Evolutionary conservation across 1,140 invertebrate genomes (phyloP).

Genomic region (Tetragnatha versicolor): DNA sequence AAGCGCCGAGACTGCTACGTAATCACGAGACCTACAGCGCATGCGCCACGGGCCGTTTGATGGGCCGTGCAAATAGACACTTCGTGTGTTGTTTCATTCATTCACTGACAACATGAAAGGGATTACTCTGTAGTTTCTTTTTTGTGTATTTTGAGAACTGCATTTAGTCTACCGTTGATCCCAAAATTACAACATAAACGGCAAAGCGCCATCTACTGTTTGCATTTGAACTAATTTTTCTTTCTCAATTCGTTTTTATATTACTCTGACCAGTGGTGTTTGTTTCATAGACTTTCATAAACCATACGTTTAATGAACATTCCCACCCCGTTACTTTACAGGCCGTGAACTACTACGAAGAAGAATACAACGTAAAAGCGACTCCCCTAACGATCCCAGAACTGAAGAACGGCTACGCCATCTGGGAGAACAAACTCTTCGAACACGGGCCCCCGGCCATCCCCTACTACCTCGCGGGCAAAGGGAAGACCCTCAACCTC

Average conservation of each 20-base stretch:
- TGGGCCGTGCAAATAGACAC: too few relatives aligned
- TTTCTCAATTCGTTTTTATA: background rate
- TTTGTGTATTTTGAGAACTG: background rate
- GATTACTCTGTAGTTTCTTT: too few relatives aligned
- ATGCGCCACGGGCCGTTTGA: too few relatives aligned
- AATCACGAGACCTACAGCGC: too few relatives aligned
- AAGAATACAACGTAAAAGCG: background rate
- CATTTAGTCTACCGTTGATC: background rate
- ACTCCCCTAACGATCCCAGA: background rate
- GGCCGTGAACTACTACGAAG: slow-evolving; percentile 25
- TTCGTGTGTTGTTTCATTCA: too few relatives aligned
- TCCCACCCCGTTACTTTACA: slow-evolving; percentile 18
- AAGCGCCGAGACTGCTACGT: too few relatives aligned
- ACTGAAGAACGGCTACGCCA: background rate
- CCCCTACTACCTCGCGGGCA: background rate
- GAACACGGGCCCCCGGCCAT: background rate
- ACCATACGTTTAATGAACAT: background rate
- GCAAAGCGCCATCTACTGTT: background rate
- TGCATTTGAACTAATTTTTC: background rate
- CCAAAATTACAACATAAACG: background rate
- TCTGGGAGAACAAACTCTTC: slow-evolving; percentile 1
- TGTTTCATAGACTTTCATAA: background rate
- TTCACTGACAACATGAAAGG: too few relatives aligned
- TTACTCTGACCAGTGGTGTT: background rate
- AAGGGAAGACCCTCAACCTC: background rate